Evolutionary conservation across 2,113 vertebrate species (phyloP), one percentile per base, ranked within the genome.

Genomic region (Cyprinus carpio): DNA sequence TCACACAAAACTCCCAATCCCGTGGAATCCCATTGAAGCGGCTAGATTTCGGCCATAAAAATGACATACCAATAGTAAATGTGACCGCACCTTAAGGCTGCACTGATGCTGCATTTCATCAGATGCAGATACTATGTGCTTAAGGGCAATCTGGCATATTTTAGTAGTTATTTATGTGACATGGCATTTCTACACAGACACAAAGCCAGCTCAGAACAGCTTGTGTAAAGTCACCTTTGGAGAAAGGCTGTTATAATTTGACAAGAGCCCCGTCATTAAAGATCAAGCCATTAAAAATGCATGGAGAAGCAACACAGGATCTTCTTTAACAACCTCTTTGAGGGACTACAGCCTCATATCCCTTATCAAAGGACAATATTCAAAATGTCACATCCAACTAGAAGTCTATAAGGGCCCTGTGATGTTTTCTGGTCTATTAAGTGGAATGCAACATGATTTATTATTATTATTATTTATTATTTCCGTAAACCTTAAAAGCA

Each of bases 211-310:
- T 75, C 72, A 16, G 72, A 49, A 13, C 72, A 49, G 75, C 20
- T 51, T 15, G 27, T 25, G 31, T 77, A 77, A 11, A 77, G 49
- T 7, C 27, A 34, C 46, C 29, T 34, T 27, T 72, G 16, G 13
- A 29, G 46, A 56, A 82, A 40, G 23, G 81, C 49, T 58, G 67
- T 34, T 56, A 83, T 71, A 71, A 82, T 82, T 27, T 83, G 56
- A 84, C 69, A 65, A 40, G 72, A 56, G 2, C 16, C 29, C 49
- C 20, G 16, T 51, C 78, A 82, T 82, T 83, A 85, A 85, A 77
- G 62, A 82, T 82, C 43, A 82, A 29, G 49, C 46, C 49, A 87
- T 87, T 85, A 85, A 85, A 85, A 85, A 85, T 87, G 81, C 81
- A 85, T 82, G 72, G 58, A 40, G 51, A 82, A 81, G 84, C 87